These are phyloP conservation scores for Nymphalis io DNA, from an alignment of 1,140 invertebrate species.

Conservation along the genomic window DNA sequence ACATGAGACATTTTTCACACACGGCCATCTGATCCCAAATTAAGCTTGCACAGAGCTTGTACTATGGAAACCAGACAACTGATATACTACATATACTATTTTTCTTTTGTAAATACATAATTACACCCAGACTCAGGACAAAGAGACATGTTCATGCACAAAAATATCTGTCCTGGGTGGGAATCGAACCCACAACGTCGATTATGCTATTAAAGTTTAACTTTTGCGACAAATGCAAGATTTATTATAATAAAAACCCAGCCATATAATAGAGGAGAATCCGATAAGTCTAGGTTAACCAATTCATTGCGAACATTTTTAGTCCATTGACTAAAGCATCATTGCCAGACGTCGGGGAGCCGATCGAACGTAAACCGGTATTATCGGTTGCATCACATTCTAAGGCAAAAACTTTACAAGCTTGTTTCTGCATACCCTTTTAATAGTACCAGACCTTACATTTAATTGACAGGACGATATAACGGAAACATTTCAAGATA, in stretches of 20 bases:
- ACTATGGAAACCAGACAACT: no score
- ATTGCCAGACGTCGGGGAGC: slow-evolving; percentile 70
- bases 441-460: slow-evolving; percentile 27
- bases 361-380: slow-evolving; percentile 65
- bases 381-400: slow-evolving; percentile 59
- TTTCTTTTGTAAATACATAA: no score
- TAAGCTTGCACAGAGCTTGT: no score
- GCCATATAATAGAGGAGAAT: slow-evolving; percentile 11
- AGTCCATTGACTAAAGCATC: slow-evolving; percentile 57
- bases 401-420: slow-evolving; percentile 51
- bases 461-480: slow-evolving; percentile 33
- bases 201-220: no score
- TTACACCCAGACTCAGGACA: no score
- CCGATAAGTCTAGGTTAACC: slow-evolving; percentile 47
- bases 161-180: no score
- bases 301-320: slow-evolving; percentile 59
- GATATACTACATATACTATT: no score
- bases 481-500: slow-evolving; percentile 24
- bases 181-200: no score
- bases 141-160: no score
- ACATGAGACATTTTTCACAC: no score
- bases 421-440: slow-evolving; percentile 41
- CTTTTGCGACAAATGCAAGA: background rate
- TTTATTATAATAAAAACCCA: background rate
- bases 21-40: no score